Conservation (phyloP, 2,113 vertebrate genomes). For the Phylloscopus trochilus region DNA sequence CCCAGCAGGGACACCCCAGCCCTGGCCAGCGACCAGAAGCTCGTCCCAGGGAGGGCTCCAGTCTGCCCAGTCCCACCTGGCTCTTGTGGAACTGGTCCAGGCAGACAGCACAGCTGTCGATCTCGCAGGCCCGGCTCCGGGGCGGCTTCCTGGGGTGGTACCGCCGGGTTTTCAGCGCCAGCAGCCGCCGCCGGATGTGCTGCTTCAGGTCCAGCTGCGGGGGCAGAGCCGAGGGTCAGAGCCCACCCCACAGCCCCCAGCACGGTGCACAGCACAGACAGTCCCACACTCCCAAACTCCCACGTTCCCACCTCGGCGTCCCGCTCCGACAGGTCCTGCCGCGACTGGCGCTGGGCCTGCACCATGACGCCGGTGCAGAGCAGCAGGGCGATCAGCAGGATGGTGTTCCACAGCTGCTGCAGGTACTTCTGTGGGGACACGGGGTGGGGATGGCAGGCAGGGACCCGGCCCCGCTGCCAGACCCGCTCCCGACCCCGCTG, state of each 20-base stretch:
- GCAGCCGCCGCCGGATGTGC: conserved; percentile 79
- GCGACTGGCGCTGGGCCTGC: conserved; percentile 87
- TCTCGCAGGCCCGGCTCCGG: conserved; percentile 60
- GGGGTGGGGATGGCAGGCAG: rapidly evolving
- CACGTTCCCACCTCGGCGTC: conserved; percentile 77
- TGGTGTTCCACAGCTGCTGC: conserved; percentile 94
- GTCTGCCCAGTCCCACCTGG: conserved; percentile 75
- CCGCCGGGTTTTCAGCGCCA: conserved; percentile 80
- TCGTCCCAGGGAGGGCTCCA: background rate
- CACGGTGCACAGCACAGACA: rapidly evolving
- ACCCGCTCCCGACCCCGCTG: rapidly evolving
- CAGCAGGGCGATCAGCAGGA: conserved; percentile 88
- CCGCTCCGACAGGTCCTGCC: conserved; percentile 72
- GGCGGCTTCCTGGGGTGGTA: conserved; percentile 75
- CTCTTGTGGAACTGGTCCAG: conserved; percentile 90
- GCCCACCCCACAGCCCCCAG: rapidly evolving
- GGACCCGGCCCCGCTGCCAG: rapidly evolving
- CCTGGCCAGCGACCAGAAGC: rapidly evolving
- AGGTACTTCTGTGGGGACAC: conserved; percentile 83
- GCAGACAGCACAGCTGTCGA: conserved; percentile 88
- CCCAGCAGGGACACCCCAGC: rapidly evolving
- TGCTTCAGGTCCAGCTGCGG: conserved; percentile 81
- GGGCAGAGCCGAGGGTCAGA: background rate
- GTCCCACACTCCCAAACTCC: conserved; percentile 28
- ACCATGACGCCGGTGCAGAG: conserved; percentile 90